These are phyloP conservation scores for Esox masquinongy DNA, from an alignment of 2,797 vertebrate species.

Conservation along the genomic window DNA sequence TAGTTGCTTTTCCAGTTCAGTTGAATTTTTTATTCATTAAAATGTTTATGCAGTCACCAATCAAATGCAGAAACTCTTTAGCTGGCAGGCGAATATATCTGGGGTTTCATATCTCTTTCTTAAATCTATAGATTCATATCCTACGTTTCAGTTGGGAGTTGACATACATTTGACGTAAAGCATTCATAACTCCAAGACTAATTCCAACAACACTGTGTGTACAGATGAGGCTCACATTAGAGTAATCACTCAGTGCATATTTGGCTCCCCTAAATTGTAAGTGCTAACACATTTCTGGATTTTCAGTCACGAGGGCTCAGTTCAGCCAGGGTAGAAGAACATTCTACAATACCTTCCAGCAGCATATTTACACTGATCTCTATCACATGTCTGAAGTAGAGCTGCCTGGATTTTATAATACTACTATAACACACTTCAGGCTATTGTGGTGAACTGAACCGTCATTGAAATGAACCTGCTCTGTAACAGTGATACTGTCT, in stretches of 20 bases:
- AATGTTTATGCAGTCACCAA: background rate
- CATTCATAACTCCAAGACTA: background rate
- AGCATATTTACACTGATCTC: slow-evolving; percentile 5
- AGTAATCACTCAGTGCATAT: slow-evolving; percentile 28
- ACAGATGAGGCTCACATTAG: slow-evolving; percentile 13
- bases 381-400: background rate
- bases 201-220: slow-evolving; percentile 13
- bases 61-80: background rate
- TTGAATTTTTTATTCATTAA: too few relatives aligned
- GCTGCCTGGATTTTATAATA: background rate
- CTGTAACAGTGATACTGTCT: background rate
- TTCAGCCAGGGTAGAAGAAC: slow-evolving; percentile 18
- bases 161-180: background rate
- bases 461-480: background rate
- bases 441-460: background rate
- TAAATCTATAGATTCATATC: background rate
- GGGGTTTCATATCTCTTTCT: background rate
- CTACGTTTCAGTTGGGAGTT: background rate
- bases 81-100: background rate
- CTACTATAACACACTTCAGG: background rate
- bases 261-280: slow-evolving; percentile 38
- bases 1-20: too few relatives aligned
- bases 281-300: slow-evolving; percentile 43
- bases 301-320: slow-evolving; percentile 7
- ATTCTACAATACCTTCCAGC: slow-evolving; percentile 16